Evolutionary conservation across 2,797 vertebrate species (phyloP).

Genomic region (Enteromius radiatus): DNA sequence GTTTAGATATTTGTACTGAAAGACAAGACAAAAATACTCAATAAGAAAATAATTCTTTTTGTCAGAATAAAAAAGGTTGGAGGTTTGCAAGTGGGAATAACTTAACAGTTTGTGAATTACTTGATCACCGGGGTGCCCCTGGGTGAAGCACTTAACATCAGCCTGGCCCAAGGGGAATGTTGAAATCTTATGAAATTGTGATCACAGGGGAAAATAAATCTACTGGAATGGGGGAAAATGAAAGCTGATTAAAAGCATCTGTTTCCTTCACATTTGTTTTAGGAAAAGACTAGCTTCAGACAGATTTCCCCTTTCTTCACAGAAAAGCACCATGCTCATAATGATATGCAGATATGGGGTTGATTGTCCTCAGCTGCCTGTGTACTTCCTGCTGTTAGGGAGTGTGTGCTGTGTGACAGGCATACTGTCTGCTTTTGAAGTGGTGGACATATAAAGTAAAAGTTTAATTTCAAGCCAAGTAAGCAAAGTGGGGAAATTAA

Average conservation of each 20-base stretch:
- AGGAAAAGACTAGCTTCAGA: conserved; percentile 18
- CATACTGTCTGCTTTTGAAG: conserved; percentile 27
- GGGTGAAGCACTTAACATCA: conserved; percentile 20
- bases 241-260: conserved; percentile 32
- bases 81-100: conserved; percentile 14
- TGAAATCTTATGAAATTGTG: conserved; percentile 23
- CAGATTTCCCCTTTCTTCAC: conserved; percentile 12
- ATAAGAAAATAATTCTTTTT: background rate
- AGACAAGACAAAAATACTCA: background rate
- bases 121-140: background rate
- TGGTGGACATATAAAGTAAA: background rate
- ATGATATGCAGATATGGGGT: conserved; percentile 39
- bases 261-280: conserved; percentile 23
- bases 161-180: background rate
- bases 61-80: background rate
- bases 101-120: conserved; percentile 1
- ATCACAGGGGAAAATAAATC: conserved; percentile 23
- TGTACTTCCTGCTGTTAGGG: conserved; percentile 32
- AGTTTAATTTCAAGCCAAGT: background rate
- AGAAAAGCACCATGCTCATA: conserved; percentile 15
- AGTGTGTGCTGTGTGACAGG: conserved; percentile 20
- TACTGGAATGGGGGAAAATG: background rate
- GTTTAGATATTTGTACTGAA: background rate
- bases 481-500: background rate
- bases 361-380: conserved; percentile 46